Evolutionary conservation across 1,140 invertebrate genomes (phyloP).

Genomic region (Dreissena polymorpha): DNA sequence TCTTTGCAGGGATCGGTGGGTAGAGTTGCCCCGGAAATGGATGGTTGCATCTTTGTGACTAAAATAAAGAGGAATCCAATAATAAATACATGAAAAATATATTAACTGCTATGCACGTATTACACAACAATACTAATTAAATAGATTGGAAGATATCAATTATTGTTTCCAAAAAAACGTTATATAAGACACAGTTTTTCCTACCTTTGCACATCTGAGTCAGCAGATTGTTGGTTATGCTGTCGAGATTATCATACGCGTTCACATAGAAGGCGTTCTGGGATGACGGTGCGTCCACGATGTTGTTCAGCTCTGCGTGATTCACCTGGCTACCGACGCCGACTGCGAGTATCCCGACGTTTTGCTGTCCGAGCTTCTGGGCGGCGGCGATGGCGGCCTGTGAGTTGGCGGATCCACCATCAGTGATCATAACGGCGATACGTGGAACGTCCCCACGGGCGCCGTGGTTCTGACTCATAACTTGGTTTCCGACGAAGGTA

Average conservation of each 20-base stretch:
- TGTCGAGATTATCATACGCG: conserved; percentile 63
- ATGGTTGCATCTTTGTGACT: conserved; percentile 52
- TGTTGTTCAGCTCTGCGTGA: conserved; percentile 64
- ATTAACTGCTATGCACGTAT: too few species aligned
- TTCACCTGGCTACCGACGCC: conserved; percentile 69
- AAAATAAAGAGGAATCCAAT: conserved; percentile 3
- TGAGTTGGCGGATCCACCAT: conserved; percentile 60
- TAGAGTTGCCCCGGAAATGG: conserved; percentile 45
- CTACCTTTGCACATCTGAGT: conserved; percentile 65
- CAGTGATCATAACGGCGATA: conserved; percentile 66
- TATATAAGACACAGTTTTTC: neutral
- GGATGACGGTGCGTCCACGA: conserved; percentile 62
- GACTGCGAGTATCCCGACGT: conserved; percentile 68
- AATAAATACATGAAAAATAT: neutral
- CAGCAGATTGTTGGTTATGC: conserved; percentile 62
- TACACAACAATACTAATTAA: too few species aligned
- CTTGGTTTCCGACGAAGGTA: conserved; percentile 61
- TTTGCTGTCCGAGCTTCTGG: conserved; percentile 54
- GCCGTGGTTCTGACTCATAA: conserved; percentile 62
- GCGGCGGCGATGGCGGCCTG: conserved; percentile 52
- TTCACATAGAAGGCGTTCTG: conserved; percentile 61
- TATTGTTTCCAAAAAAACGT: too few species aligned
- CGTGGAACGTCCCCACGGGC: conserved; percentile 68
- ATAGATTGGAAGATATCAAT: too few species aligned
- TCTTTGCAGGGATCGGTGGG: conserved; percentile 65